These are phyloP conservation scores for Tromatobia lineatoria DNA, from an alignment of 2,888 invertebrate species.

Conservation along the genomic window DNA sequence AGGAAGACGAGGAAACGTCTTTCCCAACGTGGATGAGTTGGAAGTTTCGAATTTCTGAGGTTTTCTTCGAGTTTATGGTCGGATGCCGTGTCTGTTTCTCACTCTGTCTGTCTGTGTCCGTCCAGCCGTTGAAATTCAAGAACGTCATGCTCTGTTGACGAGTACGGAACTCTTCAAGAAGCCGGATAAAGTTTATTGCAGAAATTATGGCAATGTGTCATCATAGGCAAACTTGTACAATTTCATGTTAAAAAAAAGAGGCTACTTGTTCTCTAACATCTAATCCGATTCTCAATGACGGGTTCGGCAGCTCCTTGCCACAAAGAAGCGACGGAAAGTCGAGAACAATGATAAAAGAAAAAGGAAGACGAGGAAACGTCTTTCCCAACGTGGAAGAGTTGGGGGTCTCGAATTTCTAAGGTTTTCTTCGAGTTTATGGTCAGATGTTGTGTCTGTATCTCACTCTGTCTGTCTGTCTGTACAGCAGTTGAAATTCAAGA, in stretches of 20 bases:
- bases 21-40: slow-evolving; percentile 36
- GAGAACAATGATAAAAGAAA: slow-evolving; percentile 68
- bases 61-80: slow-evolving; percentile 62
- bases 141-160: background rate
- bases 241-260: slow-evolving; percentile 65
- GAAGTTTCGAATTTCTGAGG: slow-evolving; percentile 7
- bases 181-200: background rate
- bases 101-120: no score
- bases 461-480: slow-evolving; percentile 71
- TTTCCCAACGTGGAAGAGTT: slow-evolving; percentile 33
- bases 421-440: slow-evolving; percentile 60
- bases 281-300: slow-evolving; percentile 78
- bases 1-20: slow-evolving; percentile 30
- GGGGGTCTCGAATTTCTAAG: slow-evolving; percentile 13
- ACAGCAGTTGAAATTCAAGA: slow-evolving; percentile 6
- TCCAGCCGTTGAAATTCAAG: slow-evolving; percentile 8
- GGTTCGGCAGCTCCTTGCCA: slow-evolving; percentile 44
- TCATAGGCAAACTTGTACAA: slow-evolving; percentile 27
- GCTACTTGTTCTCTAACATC: slow-evolving; percentile 75
- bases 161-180: background rate
- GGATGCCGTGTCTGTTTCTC: slow-evolving; percentile 74
- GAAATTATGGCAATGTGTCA: slow-evolving; percentile 39
- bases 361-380: slow-evolving; percentile 33
- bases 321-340: slow-evolving; percentile 52
- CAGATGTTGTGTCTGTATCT: slow-evolving; percentile 74